phyloP scores from a whole-genome alignment of 2,888 invertebrate species.

The Pilophorus perplexus region DNA sequence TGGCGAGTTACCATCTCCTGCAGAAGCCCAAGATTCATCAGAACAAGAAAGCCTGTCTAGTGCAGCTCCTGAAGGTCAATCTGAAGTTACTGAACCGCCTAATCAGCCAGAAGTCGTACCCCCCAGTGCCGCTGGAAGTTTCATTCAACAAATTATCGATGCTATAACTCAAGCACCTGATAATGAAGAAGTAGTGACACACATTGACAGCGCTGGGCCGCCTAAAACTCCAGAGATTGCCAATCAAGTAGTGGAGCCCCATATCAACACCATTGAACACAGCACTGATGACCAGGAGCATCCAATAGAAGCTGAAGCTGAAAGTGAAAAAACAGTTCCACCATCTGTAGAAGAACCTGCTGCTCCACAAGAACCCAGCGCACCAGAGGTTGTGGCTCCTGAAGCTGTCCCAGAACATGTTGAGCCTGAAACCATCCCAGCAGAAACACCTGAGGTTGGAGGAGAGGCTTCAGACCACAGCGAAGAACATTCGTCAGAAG shows the following conservation, averaged over 20 bases:
- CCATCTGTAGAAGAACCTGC: constrained; percentile 37
- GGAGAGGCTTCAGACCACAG: constrained; percentile 10
- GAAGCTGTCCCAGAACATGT: constrained; percentile 37
- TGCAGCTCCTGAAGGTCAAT: too few relatives aligned
- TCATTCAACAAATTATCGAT: too few relatives aligned
- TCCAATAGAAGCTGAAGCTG: not conserved
- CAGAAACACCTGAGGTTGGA: constrained; percentile 34
- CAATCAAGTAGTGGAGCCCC: constrained; percentile 30
- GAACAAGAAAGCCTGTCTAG: too few relatives aligned
- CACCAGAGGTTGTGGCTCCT: too few relatives aligned
- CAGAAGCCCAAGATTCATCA: not conserved
- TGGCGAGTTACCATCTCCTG: constrained; percentile 20
- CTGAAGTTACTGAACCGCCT: too few relatives aligned
- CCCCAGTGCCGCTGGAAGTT: too few relatives aligned
- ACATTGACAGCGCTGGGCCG: constrained; percentile 18
- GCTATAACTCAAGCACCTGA: constrained; percentile 24
- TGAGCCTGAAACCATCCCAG: constrained; percentile 41
- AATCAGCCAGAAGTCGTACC: too few relatives aligned
- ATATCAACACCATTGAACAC: constrained; percentile 9
- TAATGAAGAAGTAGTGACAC: constrained; percentile 27
- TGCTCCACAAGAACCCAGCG: not conserved
- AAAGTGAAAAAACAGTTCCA: not conserved
- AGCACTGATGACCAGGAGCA: not conserved
- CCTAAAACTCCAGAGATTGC: constrained; percentile 25
- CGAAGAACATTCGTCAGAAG: constrained; percentile 20